Conservation (phyloP, 2,113 vertebrate genomes). For the Dicaeum eximium region DNA sequence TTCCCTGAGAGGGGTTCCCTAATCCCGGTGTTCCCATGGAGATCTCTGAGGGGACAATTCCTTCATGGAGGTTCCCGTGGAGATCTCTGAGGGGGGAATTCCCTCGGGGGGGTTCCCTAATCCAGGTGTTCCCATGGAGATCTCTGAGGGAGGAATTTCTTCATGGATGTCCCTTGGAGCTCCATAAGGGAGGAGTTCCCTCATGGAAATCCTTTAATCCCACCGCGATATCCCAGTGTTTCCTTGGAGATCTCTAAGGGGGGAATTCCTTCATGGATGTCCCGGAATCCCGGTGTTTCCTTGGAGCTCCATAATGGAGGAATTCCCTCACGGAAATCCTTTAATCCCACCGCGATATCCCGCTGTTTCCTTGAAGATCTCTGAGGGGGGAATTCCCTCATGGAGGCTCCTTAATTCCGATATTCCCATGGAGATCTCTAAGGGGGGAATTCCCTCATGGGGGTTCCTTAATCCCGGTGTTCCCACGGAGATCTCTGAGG, state of each 20-base stretch:
- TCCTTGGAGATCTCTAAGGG: too few relatives aligned
- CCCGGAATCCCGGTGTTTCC: rapidly evolving
- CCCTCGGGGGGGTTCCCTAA: rapidly evolving
- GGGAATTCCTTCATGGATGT: too few relatives aligned
- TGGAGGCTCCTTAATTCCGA: rapidly evolving
- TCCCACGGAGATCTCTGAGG: rapidly evolving
- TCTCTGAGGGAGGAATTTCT: background rate
- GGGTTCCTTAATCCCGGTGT: rapidly evolving
- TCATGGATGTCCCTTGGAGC: rapidly evolving
- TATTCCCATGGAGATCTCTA: rapidly evolving
- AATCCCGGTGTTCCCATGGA: rapidly evolving
- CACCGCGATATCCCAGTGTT: too few relatives aligned
- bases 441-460: background rate
- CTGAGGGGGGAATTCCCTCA: rapidly evolving
- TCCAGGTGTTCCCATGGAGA: rapidly evolving
- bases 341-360: background rate
- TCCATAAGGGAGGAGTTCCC: background rate
- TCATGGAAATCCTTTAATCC: too few relatives aligned
- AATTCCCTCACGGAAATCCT: too few relatives aligned
- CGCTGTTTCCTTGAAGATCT: too few relatives aligned
- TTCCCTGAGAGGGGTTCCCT: background rate
- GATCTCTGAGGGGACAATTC: too few relatives aligned
- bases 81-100: rapidly evolving
- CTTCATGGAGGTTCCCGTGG: rapidly evolving
- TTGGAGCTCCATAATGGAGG: too few relatives aligned